Percentiles rank a stretch among this genome's conserved stretches.
Evolutionary conservation across 2,113 vertebrate species (phyloP).

Genomic region (Ptyas mucosa): DNA sequence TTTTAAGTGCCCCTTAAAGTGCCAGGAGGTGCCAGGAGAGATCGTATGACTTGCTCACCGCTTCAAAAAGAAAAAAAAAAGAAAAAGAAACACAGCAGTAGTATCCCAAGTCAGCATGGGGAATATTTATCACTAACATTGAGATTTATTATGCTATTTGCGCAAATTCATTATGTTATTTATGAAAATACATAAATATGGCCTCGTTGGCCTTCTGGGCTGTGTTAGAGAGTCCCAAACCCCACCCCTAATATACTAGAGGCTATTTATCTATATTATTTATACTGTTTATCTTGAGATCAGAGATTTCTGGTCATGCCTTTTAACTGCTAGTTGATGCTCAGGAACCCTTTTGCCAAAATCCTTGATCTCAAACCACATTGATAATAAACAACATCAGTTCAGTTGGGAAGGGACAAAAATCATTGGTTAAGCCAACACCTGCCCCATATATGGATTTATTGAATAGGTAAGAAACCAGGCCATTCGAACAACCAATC

Average conservation of each 20-base stretch:
- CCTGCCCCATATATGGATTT: too few relatives aligned
- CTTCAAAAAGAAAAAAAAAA: not conserved
- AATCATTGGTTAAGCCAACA: too few relatives aligned
- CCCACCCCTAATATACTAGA: not conserved
- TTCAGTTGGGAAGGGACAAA: too few relatives aligned
- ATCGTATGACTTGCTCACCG: constrained; percentile 20
- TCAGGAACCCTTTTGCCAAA: too few relatives aligned
- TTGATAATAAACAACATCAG: too few relatives aligned
- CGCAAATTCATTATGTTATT: not conserved
- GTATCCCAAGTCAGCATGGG: not conserved
- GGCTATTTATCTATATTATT: too few relatives aligned
- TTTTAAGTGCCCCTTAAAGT: not conserved
- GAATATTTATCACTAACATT: not conserved
- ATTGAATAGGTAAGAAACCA: too few relatives aligned
- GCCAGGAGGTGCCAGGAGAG: not conserved
- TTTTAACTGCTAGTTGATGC: too few relatives aligned
- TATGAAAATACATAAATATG: not conserved
- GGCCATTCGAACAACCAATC: too few relatives aligned
- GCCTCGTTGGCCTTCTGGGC: not conserved
- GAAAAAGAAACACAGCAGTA: not conserved
- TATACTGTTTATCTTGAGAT: too few relatives aligned
- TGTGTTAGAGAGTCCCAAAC: not conserved
- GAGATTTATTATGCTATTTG: not conserved
- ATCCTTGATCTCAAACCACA: too few relatives aligned
- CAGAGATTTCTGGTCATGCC: too few relatives aligned